Evolutionary conservation across 92 coral and sea anemone species (phyloP).

Genomic region (Zoanthus sansibaricus): DNA sequence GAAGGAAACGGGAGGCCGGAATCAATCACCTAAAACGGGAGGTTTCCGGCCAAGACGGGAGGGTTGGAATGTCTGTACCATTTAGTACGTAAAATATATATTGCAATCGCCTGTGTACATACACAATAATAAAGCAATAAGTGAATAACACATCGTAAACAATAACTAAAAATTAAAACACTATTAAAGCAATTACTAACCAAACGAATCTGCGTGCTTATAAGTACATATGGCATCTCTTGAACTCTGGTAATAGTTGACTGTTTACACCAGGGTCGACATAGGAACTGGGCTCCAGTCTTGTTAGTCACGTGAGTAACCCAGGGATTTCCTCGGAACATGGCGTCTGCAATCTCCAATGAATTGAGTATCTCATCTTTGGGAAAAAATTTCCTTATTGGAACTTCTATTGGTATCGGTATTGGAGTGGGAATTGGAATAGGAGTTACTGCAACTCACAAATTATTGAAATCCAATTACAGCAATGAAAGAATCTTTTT

Average conservation of each 20-base stretch:
- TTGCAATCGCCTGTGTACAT: too few relatives aligned
- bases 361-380: slow-evolving; percentile 44
- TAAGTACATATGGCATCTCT: neutral
- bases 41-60: too few relatives aligned
- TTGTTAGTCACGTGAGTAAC: neutral
- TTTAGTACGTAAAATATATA: too few relatives aligned
- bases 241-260: neutral
- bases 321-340: neutral
- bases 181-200: neutral
- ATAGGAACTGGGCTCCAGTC: neutral
- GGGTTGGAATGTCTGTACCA: too few relatives aligned
- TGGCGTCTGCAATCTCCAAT: neutral
- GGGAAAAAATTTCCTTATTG: slow-evolving; percentile 69
- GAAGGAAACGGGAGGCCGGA: too few relatives aligned
- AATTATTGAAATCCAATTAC: slow-evolving; percentile 40
- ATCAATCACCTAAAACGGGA: too few relatives aligned
- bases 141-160: too few relatives aligned
- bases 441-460: slow-evolving; percentile 70
- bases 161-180: too few relatives aligned
- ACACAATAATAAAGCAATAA: too few relatives aligned
- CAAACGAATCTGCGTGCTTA: neutral
- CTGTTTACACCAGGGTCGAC: neutral
- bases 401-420: slow-evolving; percentile 88
- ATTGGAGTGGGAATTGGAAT: slow-evolving; percentile 87
- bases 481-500: slow-evolving; percentile 73